phyloP scores from a whole-genome alignment of 2,113 vertebrate species.

The Galeopterus variegatus region DNA sequence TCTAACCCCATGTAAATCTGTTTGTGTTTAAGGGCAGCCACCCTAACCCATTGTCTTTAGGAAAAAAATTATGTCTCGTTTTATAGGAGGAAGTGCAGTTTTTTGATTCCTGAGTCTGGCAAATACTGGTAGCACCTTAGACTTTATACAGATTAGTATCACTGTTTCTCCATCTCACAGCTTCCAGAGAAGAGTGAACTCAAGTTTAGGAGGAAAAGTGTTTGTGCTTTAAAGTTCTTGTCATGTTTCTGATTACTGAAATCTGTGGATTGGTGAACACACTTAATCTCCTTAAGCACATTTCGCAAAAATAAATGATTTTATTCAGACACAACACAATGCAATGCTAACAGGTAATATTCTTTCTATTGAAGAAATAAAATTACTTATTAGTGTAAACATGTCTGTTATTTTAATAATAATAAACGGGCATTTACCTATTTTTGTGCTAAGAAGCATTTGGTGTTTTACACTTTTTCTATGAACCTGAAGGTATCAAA shows the following conservation, averaged over 20 bases:
- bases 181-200: not conserved
- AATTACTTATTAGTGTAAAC: not conserved
- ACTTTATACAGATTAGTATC: not conserved
- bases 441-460: not conserved
- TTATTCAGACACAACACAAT: not conserved
- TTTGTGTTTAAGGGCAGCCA: not conserved
- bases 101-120: not conserved
- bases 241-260: not conserved
- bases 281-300: not conserved
- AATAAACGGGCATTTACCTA: not conserved
- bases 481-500: not conserved
- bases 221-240: not conserved
- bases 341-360: not conserved
- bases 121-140: not conserved
- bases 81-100: not conserved
- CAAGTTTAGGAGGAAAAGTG: not conserved
- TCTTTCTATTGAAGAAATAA: not conserved
- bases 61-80: not conserved
- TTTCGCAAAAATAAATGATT: not conserved
- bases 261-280: not conserved
- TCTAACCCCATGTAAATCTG: not conserved
- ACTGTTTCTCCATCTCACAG: not conserved
- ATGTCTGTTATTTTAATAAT: not conserved
- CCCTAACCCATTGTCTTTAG: not conserved
- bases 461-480: not conserved